Conservation (phyloP, 1,140 invertebrate genomes). For the Drosophila willistoni region DNA sequence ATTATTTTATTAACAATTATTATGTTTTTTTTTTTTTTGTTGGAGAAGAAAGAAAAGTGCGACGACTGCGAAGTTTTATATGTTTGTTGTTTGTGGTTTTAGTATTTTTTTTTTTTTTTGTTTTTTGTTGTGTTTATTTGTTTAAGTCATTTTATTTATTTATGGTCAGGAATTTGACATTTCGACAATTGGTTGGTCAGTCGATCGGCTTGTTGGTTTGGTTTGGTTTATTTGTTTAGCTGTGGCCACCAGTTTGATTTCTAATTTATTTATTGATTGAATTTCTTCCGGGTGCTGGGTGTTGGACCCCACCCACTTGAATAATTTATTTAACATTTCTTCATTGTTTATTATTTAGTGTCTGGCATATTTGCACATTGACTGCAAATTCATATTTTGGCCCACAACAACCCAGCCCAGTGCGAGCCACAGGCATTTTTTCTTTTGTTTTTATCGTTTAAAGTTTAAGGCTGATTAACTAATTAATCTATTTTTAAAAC, state of each 20-base stretch:
- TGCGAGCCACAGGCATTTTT: too few relatives aligned
- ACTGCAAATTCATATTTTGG: not conserved
- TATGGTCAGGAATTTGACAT: constrained; percentile 70
- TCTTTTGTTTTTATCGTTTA: not conserved
- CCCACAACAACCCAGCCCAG: too few relatives aligned
- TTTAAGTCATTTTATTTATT: constrained; percentile 49
- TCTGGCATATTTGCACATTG: constrained; percentile 4
- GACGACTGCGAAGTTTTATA: constrained; percentile 34
- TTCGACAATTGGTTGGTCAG: constrained; percentile 60
- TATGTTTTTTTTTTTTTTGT: not conserved
- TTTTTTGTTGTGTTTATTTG: constrained; percentile 24
- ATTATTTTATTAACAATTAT: constrained; percentile 61
- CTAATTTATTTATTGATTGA: constrained; percentile 58
- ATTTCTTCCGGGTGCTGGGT: constrained; percentile 63
- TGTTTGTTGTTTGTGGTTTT: not conserved
- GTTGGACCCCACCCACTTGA: constrained; percentile 28
- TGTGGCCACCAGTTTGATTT: constrained; percentile 33
- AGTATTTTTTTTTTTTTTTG: not conserved
- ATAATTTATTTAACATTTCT: constrained; percentile 27
- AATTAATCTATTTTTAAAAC: constrained; percentile 57
- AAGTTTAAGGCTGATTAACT: constrained; percentile 41
- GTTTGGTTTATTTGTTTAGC: constrained; percentile 9
- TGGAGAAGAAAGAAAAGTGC: constrained; percentile 13
- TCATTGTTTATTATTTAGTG: constrained; percentile 31
- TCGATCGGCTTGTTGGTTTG: constrained; percentile 18